Base-by-base conservation (phyloP, 2,888 invertebrate genomes). In the Busseola fusca region DNA sequence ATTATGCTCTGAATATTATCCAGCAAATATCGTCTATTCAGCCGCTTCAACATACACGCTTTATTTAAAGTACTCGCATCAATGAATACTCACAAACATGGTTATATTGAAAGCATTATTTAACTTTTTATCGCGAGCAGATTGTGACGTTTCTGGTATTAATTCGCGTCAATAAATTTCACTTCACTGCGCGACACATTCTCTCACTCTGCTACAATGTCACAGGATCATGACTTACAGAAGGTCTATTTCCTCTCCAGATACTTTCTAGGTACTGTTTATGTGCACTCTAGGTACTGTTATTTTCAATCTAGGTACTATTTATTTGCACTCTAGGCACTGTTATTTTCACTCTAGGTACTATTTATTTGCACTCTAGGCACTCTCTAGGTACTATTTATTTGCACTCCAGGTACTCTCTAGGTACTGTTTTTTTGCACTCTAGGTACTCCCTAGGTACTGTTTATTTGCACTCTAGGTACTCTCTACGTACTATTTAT, bases 141-240 rank as follows among this genome's bases (percentile, higher is more conserved):
- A 73, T 78, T 72, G 63, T 72, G 63, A 62, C 50, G 71, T 69
- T 58, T 50, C 68, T 67, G 56, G 76, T 71, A 75, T 81, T 77
- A 85, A 74, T 77, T 77, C 65, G 50, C 66, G 52, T 58, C 69
- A 78, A 83, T 85, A 76, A 84, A 80, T 78, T 72, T 75, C 67
- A 57, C 50, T 66, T 73, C 70, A 57, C 66, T 65, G 71, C 71
- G 76, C 75, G 64, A 82, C 76, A 78, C 81, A 73, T 81, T 81
- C 74, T 71, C 75, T 67, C 64, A 69, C 63, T 60, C 56, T 27
- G 52, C 52, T 62, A 10, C 45, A 64, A 52, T 57, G 63, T 12
- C 54, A 54, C 59, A 14, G 12, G 2, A 9, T 6, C 0, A 14
- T 14, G 7, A 27, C 0, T 1, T 2, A 1, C 60, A 78, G 63